Conservation (phyloP, 2,113 vertebrate genomes). For the Peucedramus taeniatus region DNA sequence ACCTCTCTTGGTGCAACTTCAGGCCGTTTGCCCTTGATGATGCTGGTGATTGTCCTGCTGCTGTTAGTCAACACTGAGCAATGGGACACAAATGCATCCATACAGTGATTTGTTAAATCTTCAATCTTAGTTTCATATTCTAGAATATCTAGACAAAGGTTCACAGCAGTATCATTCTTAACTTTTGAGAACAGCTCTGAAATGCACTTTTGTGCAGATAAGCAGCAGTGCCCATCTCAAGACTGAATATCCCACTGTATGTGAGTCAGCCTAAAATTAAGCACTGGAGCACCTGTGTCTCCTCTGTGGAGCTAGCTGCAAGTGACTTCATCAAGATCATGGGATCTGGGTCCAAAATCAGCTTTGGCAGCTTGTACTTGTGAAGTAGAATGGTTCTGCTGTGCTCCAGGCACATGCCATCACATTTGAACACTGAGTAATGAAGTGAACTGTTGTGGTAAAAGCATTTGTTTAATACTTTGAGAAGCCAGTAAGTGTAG, state of each 20-base stretch:
- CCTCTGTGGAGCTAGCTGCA: background rate
- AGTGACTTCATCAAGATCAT: background rate
- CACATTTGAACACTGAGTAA: background rate
- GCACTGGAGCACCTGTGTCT: background rate
- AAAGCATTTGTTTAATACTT: background rate
- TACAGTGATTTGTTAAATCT: background rate
- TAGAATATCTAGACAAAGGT: background rate
- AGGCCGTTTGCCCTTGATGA: conserved; percentile 27
- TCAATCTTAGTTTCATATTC: background rate
- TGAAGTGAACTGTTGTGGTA: background rate
- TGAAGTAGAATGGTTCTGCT: background rate
- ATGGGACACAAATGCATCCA: conserved; percentile 78
- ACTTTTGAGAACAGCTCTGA: background rate
- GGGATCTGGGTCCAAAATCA: background rate
- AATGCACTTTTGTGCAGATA: background rate
- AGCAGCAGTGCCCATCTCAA: background rate
- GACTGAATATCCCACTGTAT: background rate
- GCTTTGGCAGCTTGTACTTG: background rate
- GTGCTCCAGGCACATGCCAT: background rate
- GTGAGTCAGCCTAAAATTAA: background rate
- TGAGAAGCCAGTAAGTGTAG: background rate
- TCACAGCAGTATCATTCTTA: background rate
- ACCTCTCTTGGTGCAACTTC: background rate
- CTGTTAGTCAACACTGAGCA: conserved; percentile 80
- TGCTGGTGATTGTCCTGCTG: conserved; percentile 70